phyloP scores from a whole-genome alignment of 1,140 invertebrate species.

The Meloidogyne chitwoodi region DNA sequence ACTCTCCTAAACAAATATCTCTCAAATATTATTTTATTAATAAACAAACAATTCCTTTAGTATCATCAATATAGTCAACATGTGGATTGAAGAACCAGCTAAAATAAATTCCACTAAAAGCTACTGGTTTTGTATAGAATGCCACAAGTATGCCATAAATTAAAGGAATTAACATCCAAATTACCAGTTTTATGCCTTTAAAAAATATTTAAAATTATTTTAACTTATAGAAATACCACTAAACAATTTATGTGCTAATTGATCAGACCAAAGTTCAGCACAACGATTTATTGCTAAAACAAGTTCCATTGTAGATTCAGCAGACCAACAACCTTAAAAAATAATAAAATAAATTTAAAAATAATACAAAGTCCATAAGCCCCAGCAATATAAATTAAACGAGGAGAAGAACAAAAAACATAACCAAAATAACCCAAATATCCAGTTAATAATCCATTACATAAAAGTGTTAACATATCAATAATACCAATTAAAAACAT shows the following conservation, averaged over 20 bases:
- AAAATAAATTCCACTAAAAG: conserved; percentile 21
- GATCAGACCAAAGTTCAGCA: conserved; percentile 12
- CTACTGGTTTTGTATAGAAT: not conserved
- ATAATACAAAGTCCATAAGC: conserved; percentile 7
- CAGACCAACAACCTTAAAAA: conserved; percentile 3
- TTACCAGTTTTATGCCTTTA: not conserved
- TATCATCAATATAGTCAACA: conserved; percentile 22
- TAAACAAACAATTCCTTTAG: not conserved
- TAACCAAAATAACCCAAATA: conserved; percentile 1
- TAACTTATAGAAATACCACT: not conserved
- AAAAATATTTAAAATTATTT: not conserved
- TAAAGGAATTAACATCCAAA: not conserved
- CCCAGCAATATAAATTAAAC: conserved; percentile 13
- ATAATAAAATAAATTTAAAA: not conserved
- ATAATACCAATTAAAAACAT: not conserved
- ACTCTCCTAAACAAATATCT: too few species aligned
- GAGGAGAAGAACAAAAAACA: conserved; percentile 8
- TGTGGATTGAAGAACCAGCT: conserved; percentile 26
- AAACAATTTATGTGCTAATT: conserved; percentile 10
- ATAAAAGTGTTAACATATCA: not conserved
- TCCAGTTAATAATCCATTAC: conserved; percentile 1
- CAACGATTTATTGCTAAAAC: conserved; percentile 31
- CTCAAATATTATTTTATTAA: too few species aligned
- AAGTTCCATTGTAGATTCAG: conserved; percentile 1
- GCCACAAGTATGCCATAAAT: not conserved